phyloP scores from a whole-genome alignment of 1,140 invertebrate genomes.

The Drosophila truncata region DNA sequence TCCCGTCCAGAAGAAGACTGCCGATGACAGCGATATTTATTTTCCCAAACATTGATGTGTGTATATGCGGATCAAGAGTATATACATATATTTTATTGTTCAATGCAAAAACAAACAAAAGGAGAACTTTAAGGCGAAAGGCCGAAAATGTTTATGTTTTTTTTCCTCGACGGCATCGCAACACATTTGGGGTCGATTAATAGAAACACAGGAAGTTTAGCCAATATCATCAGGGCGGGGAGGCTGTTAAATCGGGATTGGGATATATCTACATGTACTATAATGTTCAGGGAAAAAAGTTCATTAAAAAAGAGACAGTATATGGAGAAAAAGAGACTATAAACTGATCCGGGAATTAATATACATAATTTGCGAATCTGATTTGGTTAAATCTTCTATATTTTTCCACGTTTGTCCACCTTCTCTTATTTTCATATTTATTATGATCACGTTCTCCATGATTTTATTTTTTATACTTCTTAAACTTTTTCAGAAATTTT shows the following conservation, averaged over 20 bases:
- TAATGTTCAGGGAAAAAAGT: neutral
- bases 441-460: no score
- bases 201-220: constrained; percentile 68
- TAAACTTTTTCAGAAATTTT: no score
- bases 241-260: constrained; percentile 13
- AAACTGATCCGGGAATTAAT: neutral
- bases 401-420: neutral
- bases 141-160: constrained; percentile 66
- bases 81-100: constrained; percentile 52
- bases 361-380: neutral
- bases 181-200: constrained; percentile 72
- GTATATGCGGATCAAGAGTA: constrained; percentile 11
- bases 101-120: constrained; percentile 64
- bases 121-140: constrained; percentile 50
- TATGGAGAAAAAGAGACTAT: no score
- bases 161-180: constrained; percentile 28
- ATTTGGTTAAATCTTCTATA: no score
- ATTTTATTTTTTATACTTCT: no score
- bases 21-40: constrained; percentile 51
- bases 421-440: neutral
- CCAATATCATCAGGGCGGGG: constrained; percentile 37
- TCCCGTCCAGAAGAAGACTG: constrained; percentile 15
- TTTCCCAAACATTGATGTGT: constrained; percentile 40
- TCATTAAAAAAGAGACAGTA: neutral
- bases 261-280: constrained; percentile 9